Conservation (phyloP, 2,888 invertebrate genomes). For the Conistra vaccinii region DNA sequence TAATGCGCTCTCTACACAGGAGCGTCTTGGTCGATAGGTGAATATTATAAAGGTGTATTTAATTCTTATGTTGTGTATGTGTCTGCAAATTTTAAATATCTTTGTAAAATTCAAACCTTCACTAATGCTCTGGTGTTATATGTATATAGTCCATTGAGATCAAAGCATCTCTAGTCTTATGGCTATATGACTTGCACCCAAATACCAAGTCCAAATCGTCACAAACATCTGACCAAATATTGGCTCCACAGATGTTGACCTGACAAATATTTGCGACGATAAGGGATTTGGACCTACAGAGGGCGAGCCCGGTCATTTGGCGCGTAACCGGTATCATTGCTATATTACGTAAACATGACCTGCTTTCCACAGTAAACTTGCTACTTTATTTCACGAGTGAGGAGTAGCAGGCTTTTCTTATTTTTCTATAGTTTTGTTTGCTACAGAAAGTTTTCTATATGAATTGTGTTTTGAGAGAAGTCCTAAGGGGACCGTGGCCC, state of each 20-base stretch:
- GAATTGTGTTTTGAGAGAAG: slow-evolving; percentile 16
- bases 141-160: slow-evolving; percentile 15
- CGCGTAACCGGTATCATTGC: slow-evolving; percentile 33
- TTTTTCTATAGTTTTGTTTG: slow-evolving; percentile 24
- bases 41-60: slow-evolving; percentile 27
- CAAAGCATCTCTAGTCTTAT: slow-evolving; percentile 1
- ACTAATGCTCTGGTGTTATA: not conserved
- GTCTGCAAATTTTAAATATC: not conserved
- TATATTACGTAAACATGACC: slow-evolving; percentile 35
- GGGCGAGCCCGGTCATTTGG: slow-evolving; percentile 7
- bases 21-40: slow-evolving; percentile 14
- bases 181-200: not conserved
- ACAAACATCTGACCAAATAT: slow-evolving; percentile 51
- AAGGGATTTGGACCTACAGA: slow-evolving; percentile 25
- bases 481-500: no score
- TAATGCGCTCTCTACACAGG: slow-evolving; percentile 23
- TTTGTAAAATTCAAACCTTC: not conserved
- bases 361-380: slow-evolving; percentile 34
- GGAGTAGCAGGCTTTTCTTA: slow-evolving; percentile 18
- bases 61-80: slow-evolving; percentile 18
- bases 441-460: not conserved
- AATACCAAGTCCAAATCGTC: slow-evolving; percentile 8
- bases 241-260: slow-evolving; percentile 33
- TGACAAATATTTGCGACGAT: slow-evolving; percentile 41
- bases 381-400: slow-evolving; percentile 24